These are phyloP conservation scores for Asbolus verrucosus DNA, from an alignment of 1,140 invertebrate species.

Conservation along the genomic window DNA sequence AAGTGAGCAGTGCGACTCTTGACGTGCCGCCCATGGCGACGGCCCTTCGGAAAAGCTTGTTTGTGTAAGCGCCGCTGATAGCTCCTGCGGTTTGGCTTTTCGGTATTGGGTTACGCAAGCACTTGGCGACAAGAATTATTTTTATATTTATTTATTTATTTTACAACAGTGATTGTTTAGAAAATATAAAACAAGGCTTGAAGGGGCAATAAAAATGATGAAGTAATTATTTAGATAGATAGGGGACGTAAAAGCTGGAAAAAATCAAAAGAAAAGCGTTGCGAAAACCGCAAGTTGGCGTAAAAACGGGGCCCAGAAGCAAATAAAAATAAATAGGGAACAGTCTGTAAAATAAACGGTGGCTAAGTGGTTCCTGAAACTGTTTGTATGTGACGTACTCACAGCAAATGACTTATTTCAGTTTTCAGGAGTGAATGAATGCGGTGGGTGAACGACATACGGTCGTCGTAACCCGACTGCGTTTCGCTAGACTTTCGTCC, in stretches of 20 bases:
- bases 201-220: constrained; percentile 28
- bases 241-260: too few relatives aligned
- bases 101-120: neutral
- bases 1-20: too few relatives aligned
- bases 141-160: constrained; percentile 38
- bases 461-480: too few relatives aligned
- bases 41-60: neutral
- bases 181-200: constrained; percentile 25
- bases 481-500: neutral
- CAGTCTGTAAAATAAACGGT: constrained; percentile 34
- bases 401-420: constrained; percentile 29
- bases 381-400: constrained; percentile 42
- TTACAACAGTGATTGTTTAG: constrained; percentile 22
- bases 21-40: too few relatives aligned
- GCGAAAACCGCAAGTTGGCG: constrained; percentile 22
- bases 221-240: constrained; percentile 34
- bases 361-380: constrained; percentile 39
- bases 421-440: constrained; percentile 25
- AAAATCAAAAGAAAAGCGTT: too few relatives aligned
- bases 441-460: constrained; percentile 6
- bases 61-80: too few relatives aligned
- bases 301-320: constrained; percentile 4
- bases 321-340: constrained; percentile 30
- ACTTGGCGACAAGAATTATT: neutral
- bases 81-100: constrained; percentile 12